phyloP scores from a whole-genome alignment of 2,888 invertebrate genomes.

The Anaspis maculata region DNA sequence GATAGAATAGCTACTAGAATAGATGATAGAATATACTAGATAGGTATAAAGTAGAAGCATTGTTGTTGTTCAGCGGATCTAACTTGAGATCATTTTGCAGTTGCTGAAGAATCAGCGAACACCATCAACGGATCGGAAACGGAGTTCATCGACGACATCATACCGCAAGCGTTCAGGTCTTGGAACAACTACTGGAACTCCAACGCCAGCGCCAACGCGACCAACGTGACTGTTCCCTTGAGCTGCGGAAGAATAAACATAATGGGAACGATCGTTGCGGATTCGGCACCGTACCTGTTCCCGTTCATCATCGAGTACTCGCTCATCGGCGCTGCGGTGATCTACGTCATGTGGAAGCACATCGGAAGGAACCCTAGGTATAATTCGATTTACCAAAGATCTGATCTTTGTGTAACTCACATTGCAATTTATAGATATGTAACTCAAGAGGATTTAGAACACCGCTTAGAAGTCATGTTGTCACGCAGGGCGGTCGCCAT shows the following conservation, averaged over 20 bases:
- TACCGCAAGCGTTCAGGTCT: constrained; percentile 32
- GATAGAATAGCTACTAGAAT: background rate
- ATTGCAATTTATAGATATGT: constrained; percentile 47
- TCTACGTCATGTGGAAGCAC: constrained; percentile 95
- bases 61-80: background rate
- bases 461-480: constrained; percentile 79
- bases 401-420: no score
- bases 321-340: constrained; percentile 87
- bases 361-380: constrained; percentile 82
- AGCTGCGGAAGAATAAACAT: constrained; percentile 78
- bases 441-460: constrained; percentile 78
- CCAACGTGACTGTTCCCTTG: constrained; percentile 36
- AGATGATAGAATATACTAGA: no score
- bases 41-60: no score
- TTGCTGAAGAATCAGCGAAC: constrained; percentile 25
- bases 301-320: constrained; percentile 96
- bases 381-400: constrained; percentile 20
- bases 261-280: constrained; percentile 88
- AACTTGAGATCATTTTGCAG: constrained; percentile 17
- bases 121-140: constrained; percentile 29
- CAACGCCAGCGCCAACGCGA: constrained; percentile 20
- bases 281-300: constrained; percentile 89
- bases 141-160: constrained; percentile 32
- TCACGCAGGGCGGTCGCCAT: constrained; percentile 79
- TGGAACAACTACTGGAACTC: background rate